These are phyloP conservation scores for Leuctra nigra DNA, from an alignment of 2,888 invertebrate species.

Conservation along the genomic window DNA sequence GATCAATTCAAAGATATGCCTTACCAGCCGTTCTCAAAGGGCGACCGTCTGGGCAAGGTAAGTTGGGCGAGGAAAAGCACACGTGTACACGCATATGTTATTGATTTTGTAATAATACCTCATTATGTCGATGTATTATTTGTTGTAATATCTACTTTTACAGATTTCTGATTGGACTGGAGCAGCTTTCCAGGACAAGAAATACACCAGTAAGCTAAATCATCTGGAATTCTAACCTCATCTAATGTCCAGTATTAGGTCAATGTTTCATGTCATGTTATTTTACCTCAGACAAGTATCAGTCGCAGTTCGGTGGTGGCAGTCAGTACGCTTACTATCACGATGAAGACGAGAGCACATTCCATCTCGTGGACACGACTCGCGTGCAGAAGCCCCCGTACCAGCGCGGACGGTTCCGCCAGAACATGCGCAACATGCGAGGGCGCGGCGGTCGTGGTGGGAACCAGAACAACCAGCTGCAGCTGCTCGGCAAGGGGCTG, in stretches of 20 bases:
- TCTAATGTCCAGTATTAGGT: constrained; percentile 1
- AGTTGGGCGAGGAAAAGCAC: constrained; percentile 16
- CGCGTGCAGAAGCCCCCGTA: constrained; percentile 85
- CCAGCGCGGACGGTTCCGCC: constrained; percentile 84
- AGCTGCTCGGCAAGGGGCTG: constrained; percentile 72
- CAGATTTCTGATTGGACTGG: constrained; percentile 96
- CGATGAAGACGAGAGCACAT: constrained; percentile 97
- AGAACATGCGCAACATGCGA: constrained; percentile 67
- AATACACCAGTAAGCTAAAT: constrained; percentile 72
- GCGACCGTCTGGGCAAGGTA: constrained; percentile 96
- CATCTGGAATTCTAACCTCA: constrained; percentile 25
- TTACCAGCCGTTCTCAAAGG: constrained; percentile 98
- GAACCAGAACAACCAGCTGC: constrained; percentile 65
- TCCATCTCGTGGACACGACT: constrained; percentile 95
- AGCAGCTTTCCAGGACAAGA: constrained; percentile 84
- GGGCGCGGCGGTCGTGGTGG: constrained; percentile 58
- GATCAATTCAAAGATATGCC: constrained; percentile 95
- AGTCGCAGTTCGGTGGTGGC: constrained; percentile 87
- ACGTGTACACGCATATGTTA: constrained; percentile 20
- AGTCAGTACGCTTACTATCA: constrained; percentile 98
- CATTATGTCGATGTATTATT: not conserved
- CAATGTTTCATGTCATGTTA: constrained; percentile 15
- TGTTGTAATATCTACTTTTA: too few species aligned
- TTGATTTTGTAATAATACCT: too few species aligned
- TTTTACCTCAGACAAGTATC: constrained; percentile 67